Base-by-base conservation (phyloP, 2,797 vertebrate genomes). In the Hippoglossus hippoglossus region DNA sequence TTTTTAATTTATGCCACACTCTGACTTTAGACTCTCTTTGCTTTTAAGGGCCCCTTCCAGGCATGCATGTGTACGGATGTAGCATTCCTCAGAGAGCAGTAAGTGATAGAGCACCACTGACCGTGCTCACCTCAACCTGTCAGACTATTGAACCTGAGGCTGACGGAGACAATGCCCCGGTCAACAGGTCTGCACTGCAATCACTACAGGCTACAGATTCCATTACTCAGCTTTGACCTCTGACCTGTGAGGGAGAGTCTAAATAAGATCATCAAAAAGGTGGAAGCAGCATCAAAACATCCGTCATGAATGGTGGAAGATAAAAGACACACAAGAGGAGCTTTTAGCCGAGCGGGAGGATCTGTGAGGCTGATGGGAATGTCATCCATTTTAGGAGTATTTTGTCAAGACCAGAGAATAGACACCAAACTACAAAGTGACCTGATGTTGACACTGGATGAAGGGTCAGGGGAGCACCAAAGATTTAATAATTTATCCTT, bases 141-240 rank as follows among this genome's bases (percentile, higher is more conserved):
- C 89, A 84, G 79, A 51, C 68, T 66, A 50, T 64, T 89, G 84
- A 90, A 91, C 81, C 88, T 28, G 77, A 79, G 82, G 85, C 84
- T 77, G 71, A 64, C 49, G 82, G 13, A 80, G 86, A 92, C 89
- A 92, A 92, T 90, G 76, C 67, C 41, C 79, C 59, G 89, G 90
- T 93, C 90, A 87, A 72, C 69, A 81, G 86, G 84, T 84, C 87
- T 58, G 31, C 65, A 16, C 74, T 75, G 58, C 79, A 84, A 85
- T 89, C 84, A 90, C 85, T 77, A 84, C 75, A 81, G 86, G 83
- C 80, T 79, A 88, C n/a, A 80, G 73, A 82, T 80, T 88, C 77
- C 89, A 88, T 88, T 84, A 87, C 71, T 84, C 75, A 71, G 60
- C 67, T 79, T 51, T 84, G 84, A 93, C 87, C 84, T 82, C 47